Conservation (phyloP, 1,140 invertebrate genomes). For the Campoletis sonorensis region DNA sequence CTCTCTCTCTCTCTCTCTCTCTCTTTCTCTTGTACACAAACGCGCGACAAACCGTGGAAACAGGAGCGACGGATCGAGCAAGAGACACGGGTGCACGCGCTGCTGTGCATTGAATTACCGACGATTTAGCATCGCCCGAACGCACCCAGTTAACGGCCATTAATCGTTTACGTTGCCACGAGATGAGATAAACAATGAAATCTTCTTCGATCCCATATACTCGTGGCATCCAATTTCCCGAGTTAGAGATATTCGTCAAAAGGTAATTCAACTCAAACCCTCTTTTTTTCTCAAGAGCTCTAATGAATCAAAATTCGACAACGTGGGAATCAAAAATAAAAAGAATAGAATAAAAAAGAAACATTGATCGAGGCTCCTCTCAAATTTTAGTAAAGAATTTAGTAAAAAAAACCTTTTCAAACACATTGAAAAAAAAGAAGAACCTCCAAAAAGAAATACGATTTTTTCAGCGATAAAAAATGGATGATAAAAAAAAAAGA, state of each 20-base stretch:
- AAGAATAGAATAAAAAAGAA: neutral
- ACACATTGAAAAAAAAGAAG: too few relatives aligned
- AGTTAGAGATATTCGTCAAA: neutral
- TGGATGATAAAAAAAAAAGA: conserved; percentile 11
- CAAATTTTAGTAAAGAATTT: too few relatives aligned
- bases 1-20: conserved; percentile 37
- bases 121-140: conserved; percentile 50
- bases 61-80: conserved; percentile 32
- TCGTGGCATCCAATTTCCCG: neutral
- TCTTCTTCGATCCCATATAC: neutral
- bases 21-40: conserved; percentile 39
- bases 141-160: conserved; percentile 54
- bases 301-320: too few relatives aligned
- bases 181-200: neutral
- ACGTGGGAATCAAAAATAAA: too few relatives aligned
- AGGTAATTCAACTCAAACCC: neutral
- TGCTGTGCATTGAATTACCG: conserved; percentile 56
- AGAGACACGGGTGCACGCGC: conserved; percentile 44
- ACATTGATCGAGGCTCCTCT: too few relatives aligned
- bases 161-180: conserved; percentile 51
- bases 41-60: conserved; percentile 50
- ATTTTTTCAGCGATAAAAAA: too few relatives aligned
- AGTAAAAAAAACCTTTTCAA: too few relatives aligned
- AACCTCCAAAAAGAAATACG: too few relatives aligned
- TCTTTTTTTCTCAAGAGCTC: too few relatives aligned